Percentiles rank a stretch among this genome's conserved stretches.
Conservation (phyloP, 2,797 vertebrate species). For the Pseudotriccus pelzelni region DNA sequence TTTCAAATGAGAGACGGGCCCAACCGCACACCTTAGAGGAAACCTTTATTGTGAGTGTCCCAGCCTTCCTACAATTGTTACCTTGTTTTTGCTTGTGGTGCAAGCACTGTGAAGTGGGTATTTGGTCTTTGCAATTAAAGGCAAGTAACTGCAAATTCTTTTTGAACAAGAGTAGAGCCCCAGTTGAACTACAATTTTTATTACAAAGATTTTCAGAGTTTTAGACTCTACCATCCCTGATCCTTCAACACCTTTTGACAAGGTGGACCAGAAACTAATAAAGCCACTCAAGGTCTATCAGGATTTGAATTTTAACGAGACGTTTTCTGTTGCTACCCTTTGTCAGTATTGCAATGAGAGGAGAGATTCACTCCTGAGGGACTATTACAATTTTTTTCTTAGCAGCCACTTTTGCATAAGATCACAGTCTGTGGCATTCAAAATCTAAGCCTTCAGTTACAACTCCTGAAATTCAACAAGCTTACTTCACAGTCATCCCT, state of each 20-base stretch:
- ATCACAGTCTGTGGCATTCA: not conserved
- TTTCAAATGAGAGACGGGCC: not conserved
- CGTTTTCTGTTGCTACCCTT: not conserved
- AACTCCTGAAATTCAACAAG: not conserved
- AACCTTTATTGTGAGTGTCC: not conserved
- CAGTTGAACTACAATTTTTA: not conserved
- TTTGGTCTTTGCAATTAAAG: not conserved
- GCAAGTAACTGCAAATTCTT: not conserved
- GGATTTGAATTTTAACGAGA: not conserved
- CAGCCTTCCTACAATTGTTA: accelerated
- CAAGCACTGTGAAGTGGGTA: not conserved
- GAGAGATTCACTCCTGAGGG: not conserved
- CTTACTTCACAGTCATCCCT: not conserved
- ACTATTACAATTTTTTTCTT: not conserved
- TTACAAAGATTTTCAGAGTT: not conserved
- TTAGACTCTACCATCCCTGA: not conserved
- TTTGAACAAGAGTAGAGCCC: not conserved
- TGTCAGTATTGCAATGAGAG: not conserved
- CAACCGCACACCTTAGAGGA: not conserved
- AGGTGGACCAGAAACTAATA: not conserved
- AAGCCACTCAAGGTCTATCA: not conserved
- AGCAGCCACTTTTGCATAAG: not conserved
- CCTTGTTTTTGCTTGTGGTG: not conserved
- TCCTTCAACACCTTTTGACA: not conserved
- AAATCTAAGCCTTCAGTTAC: not conserved